A percentile compares a stretch with the other conserved stretches of the same genome.
phyloP scores from a whole-genome alignment of 1,140 invertebrate species.

The Caenorhabditis brenneri region DNA sequence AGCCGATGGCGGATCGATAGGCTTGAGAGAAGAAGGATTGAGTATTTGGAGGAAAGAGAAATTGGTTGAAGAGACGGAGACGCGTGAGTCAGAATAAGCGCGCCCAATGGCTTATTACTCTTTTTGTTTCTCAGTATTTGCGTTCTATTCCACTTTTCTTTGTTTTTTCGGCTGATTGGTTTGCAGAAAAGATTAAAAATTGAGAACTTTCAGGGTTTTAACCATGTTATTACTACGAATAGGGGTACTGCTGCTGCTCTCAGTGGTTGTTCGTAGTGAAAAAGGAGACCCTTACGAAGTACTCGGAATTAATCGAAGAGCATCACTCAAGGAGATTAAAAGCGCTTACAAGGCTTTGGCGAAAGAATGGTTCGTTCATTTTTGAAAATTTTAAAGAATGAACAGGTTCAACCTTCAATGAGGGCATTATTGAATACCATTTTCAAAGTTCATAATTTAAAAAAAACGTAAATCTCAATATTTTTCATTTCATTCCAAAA shows the following conservation, averaged over 20 bases:
- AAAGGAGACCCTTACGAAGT: conserved; percentile 56
- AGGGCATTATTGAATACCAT: too few relatives aligned
- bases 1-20: conserved; percentile 21
- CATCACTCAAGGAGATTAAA: conserved; percentile 64
- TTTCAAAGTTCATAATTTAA: too few relatives aligned
- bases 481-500: too few relatives aligned
- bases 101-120: background rate
- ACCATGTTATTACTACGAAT: conserved; percentile 17
- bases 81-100: background rate
- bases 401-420: too few relatives aligned
- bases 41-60: background rate
- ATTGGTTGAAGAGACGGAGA: conserved; percentile 5
- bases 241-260: background rate
- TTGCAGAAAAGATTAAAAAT: background rate
- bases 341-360: conserved; percentile 66
- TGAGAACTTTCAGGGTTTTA: background rate
- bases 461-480: too few relatives aligned
- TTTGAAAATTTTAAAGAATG: too few relatives aligned
- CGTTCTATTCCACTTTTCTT: background rate
- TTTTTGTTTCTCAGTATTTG: conserved; percentile 1
- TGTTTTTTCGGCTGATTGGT: background rate
- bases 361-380: conserved; percentile 62
- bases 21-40: conserved; percentile 28
- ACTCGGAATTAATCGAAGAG: conserved; percentile 59
- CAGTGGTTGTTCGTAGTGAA: background rate